phyloP scores from a whole-genome alignment of 2,888 invertebrate species.

The Mimachlamys varia region DNA sequence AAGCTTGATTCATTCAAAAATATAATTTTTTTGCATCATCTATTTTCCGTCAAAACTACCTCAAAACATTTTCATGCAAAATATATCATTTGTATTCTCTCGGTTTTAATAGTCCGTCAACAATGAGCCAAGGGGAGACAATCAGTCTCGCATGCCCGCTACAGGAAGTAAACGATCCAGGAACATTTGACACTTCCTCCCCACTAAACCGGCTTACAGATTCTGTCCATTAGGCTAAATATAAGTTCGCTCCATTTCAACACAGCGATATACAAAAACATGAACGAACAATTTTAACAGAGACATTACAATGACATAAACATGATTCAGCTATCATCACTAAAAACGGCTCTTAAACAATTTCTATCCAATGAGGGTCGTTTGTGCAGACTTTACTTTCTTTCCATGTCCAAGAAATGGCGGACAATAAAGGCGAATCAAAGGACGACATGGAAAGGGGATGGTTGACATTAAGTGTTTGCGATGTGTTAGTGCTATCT shows the following conservation, averaged over 20 bases:
- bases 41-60: not conserved
- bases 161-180: not conserved
- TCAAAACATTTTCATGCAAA: not conserved
- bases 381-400: constrained; percentile 27
- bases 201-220: not conserved
- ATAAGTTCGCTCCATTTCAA: not conserved
- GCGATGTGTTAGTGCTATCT: not conserved
- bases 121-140: not conserved
- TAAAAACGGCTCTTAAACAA: not conserved
- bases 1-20: too few species aligned
- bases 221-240: constrained; percentile 15
- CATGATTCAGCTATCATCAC: not conserved
- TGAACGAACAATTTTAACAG: constrained; percentile 31
- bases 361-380: constrained; percentile 10
- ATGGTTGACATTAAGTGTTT: not conserved
- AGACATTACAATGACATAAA: not conserved
- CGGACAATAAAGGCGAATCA: constrained; percentile 22
- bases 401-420: not conserved
- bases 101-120: not conserved
- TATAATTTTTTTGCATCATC: not conserved
- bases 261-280: not conserved
- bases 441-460: not conserved
- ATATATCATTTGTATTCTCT: not conserved
- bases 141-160: constrained; percentile 2
- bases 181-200: constrained; percentile 22